These are phyloP conservation scores for Bellardia pandia DNA, from an alignment of 2,888 invertebrate genomes.

Conservation along the genomic window DNA sequence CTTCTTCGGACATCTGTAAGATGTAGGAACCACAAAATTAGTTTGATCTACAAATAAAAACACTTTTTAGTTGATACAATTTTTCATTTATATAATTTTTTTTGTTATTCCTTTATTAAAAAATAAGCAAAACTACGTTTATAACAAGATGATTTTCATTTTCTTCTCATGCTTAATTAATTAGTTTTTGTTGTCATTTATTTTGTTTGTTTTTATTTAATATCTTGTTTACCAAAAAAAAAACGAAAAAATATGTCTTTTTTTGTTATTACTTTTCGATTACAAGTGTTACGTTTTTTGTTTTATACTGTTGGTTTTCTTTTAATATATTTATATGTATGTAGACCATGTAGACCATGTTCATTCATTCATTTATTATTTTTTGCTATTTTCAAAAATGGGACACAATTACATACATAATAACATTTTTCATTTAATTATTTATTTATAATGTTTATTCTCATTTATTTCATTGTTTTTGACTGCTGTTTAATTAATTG, in stretches of 20 bases:
- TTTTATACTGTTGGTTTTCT: constrained; percentile 64
- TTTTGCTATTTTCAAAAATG: constrained; percentile 44
- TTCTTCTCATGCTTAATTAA: constrained; percentile 78
- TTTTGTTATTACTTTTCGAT: constrained; percentile 72
- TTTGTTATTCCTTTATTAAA: constrained; percentile 83
- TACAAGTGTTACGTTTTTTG: constrained; percentile 65
- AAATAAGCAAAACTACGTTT: constrained; percentile 84
- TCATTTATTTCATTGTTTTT: constrained; percentile 63
- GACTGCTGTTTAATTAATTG: constrained; percentile 54
- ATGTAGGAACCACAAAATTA: neutral
- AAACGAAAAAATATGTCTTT: constrained; percentile 31
- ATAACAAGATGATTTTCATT: constrained; percentile 83
- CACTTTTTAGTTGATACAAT: constrained; percentile 41
- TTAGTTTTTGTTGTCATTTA: constrained; percentile 62
- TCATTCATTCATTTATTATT: constrained; percentile 66
- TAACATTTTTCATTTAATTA: constrained; percentile 61
- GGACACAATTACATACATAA: constrained; percentile 53
- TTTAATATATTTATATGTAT: constrained; percentile 34
- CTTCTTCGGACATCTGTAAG: no score
- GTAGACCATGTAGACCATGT: constrained; percentile 64
- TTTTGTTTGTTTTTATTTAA: constrained; percentile 57
- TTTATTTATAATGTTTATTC: constrained; percentile 69
- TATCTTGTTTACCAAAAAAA: constrained; percentile 49
- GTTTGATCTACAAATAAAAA: neutral
- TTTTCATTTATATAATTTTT: constrained; percentile 66